Percentiles rank a stretch among this genome's conserved stretches.
These are phyloP conservation scores for Rhegmatorhina hoffmannsi DNA, from an alignment of 2,113 vertebrate genomes.

Conservation along the genomic window DNA sequence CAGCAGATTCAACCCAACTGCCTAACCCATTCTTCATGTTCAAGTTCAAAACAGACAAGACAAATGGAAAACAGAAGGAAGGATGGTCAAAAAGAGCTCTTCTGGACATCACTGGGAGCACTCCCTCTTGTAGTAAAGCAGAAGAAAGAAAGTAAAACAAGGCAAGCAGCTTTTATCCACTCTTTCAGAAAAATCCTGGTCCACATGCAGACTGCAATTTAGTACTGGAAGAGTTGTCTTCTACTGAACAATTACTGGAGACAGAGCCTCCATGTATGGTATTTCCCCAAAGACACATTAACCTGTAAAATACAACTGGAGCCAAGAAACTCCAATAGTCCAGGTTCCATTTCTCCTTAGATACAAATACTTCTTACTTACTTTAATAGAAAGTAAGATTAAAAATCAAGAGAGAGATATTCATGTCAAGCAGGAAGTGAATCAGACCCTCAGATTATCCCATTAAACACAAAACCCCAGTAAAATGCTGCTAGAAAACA, in stretches of 20 bases:
- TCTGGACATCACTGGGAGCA: background rate
- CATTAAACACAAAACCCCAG: background rate
- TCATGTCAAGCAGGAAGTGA: background rate
- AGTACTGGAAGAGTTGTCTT: background rate
- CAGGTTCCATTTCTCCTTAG: background rate
- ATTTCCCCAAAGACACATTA: background rate
- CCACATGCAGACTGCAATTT: background rate
- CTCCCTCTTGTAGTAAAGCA: background rate
- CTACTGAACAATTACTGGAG: background rate
- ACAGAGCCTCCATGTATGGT: background rate
- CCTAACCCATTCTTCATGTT: background rate
- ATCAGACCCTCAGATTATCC: background rate
- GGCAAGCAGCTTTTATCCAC: background rate
- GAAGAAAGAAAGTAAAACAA: background rate
- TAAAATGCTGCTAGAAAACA: background rate
- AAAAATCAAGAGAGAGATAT: slow-evolving; percentile 15
- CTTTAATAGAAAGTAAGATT: slow-evolving; percentile 7
- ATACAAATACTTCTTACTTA: background rate
- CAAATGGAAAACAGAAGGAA: slow-evolving; percentile 13
- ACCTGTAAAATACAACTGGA: background rate
- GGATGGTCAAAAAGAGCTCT: background rate
- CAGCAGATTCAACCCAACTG: background rate
- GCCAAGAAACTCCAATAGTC: background rate
- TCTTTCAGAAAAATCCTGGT: background rate
- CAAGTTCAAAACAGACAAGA: slow-evolving; percentile 10